Conservation (phyloP, 1,140 invertebrate species). For the Achroia grisella region DNA sequence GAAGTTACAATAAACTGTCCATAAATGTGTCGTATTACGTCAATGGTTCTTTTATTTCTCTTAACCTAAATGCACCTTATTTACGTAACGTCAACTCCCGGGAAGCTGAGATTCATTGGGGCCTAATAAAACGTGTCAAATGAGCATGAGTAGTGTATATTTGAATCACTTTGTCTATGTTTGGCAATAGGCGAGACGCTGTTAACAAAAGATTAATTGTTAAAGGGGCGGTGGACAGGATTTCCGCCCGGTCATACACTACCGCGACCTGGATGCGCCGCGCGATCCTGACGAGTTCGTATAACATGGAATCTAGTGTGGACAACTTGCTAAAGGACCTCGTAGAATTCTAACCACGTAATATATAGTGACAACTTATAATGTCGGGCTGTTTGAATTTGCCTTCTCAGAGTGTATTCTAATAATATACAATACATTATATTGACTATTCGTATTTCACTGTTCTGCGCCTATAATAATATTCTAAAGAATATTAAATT, state of each 20-base stretch:
- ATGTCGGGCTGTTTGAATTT: too few species aligned
- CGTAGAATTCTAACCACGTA: neutral
- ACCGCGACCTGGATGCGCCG: conserved; percentile 93
- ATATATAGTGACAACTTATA: neutral
- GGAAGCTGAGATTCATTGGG: conserved; percentile 49
- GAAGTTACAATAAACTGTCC: conserved; percentile 16
- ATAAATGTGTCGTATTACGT: conserved; percentile 4
- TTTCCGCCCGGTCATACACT: conserved; percentile 90
- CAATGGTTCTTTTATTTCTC: conserved; percentile 10
- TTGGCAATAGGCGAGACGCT: conserved; percentile 8
- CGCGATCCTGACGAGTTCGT: conserved; percentile 89
- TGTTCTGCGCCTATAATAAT: too few species aligned
- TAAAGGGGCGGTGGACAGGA: conserved; percentile 82
- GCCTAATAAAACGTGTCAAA: neutral
- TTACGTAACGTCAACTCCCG: conserved; percentile 15
- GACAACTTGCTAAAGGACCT: conserved; percentile 21
- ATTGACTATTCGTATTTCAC: conserved; percentile 1
- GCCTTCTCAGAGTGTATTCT: conserved; percentile 4
- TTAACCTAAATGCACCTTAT: neutral
- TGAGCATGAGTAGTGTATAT: too few species aligned
- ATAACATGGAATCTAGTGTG: conserved; percentile 48
- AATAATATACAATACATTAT: conserved; percentile 4
- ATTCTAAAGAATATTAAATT: too few species aligned
- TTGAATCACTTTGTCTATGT: conserved; percentile 12
- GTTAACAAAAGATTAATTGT: conserved; percentile 50